Evolutionary conservation across 2,888 invertebrate species (phyloP), one percentile per base, ranked within the genome.

Genomic region (Polymixis flavicincta): DNA sequence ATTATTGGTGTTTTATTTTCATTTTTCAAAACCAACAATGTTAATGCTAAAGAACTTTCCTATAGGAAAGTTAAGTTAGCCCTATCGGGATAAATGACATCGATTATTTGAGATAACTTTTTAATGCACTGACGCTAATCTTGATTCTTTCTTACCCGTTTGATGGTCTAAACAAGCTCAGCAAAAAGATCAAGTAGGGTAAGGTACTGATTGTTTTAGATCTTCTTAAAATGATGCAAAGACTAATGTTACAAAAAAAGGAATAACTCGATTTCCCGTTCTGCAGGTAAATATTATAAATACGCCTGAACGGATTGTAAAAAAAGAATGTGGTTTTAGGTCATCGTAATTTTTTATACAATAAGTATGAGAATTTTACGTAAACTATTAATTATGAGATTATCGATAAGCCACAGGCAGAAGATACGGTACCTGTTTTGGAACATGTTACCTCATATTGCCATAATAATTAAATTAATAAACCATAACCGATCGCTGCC

Each of bases 341-440:
- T 79, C 82, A 82, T 48, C 66, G 63, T 25, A 67, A 37, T 60
- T 80, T 72, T 82, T 71, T 57, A 71, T 59, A 71, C 67, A 78
- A 57, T 52, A 74, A 45, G 19, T 45, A 63, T 28, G 57, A 76
- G 22, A 83, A 68, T 67, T 78, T 74, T 63, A 77, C 66, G 48
- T 80, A 84, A 80, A 77, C 80, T 82, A 85, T 85, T 79, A 76
- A 84, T 85, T 85, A 85, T 65, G 70, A 82, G 82, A 85, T 85
- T 82, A 85, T 80, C 77, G 75, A 85, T 76, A 85, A 77, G 85
- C 79, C 76, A 82, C 75, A 71, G 75, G 76, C 78, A 81, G 73
- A 77, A 72, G 81, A 82, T 74, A 57, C 73, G 25, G 72, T 75
- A 63, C 83, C 50, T 63, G 77, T 83, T 75, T 74, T 60, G 65